Conservation (phyloP, 2,113 vertebrate species). For the Bos taurus region ARS-UCD2.0 NC_037339.1:80306501-80307000, state of each 20-base stretch:
- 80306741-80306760: background rate
- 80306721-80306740: background rate
- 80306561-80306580: background rate
- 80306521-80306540: background rate
- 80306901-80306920: background rate
- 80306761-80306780: constrained; percentile 54
- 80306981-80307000: constrained; percentile 28
- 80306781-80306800: constrained; percentile 60
- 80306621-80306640: too few species aligned
- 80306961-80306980: background rate
- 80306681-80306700: background rate
- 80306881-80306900: too few species aligned
- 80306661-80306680: background rate
- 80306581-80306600: background rate
- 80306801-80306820: constrained; percentile 50
- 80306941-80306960: background rate
- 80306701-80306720: background rate
- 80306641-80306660: background rate
- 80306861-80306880: background rate
- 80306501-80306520: background rate
- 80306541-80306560: background rate
- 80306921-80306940: background rate
- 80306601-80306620: background rate
- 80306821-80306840: constrained; percentile 42
- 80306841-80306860: background rate